These are phyloP conservation scores for Chrysotoxum bicinctum DNA, from an alignment of 2,888 invertebrate genomes.

Conservation along the genomic window DNA sequence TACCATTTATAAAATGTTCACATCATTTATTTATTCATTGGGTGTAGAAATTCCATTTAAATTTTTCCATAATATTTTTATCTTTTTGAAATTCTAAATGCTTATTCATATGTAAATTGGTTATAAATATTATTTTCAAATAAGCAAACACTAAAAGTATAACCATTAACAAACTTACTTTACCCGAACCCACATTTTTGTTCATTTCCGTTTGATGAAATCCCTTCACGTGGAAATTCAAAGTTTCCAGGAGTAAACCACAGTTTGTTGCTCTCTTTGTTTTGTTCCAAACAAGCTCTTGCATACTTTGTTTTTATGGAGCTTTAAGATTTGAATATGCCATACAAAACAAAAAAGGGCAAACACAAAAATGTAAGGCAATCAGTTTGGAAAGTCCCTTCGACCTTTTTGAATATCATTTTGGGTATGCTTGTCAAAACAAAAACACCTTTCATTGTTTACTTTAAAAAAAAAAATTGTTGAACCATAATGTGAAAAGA, in stretches of 20 bases:
- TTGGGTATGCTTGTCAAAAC: conserved; percentile 2
- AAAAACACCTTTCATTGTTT: conserved; percentile 24
- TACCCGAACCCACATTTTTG: not conserved
- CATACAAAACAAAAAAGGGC: conserved; percentile 10
- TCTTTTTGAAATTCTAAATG: not conserved
- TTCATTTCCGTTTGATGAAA: conserved; percentile 23
- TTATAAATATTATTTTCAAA: not conserved
- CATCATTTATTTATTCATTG: not conserved
- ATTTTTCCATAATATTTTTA: not conserved
- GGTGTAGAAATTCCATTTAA: not conserved
- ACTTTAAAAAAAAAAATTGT: conserved; percentile 3
- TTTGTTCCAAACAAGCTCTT: not conserved
- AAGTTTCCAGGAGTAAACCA: not conserved
- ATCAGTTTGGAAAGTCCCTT: not conserved
- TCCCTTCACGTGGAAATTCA: not conserved
- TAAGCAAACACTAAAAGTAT: conserved; percentile 2
- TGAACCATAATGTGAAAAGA: not conserved
- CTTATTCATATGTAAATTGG: not conserved
- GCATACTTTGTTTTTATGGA: conserved; percentile 3
- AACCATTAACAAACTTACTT: not conserved
- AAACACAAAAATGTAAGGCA: not conserved
- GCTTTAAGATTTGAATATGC: not conserved
- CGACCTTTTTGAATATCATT: conserved; percentile 1
- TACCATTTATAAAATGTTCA: not conserved
- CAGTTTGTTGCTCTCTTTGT: not conserved